Conservation (phyloP, 2,888 invertebrate genomes). For the Eilema caniola region DNA sequence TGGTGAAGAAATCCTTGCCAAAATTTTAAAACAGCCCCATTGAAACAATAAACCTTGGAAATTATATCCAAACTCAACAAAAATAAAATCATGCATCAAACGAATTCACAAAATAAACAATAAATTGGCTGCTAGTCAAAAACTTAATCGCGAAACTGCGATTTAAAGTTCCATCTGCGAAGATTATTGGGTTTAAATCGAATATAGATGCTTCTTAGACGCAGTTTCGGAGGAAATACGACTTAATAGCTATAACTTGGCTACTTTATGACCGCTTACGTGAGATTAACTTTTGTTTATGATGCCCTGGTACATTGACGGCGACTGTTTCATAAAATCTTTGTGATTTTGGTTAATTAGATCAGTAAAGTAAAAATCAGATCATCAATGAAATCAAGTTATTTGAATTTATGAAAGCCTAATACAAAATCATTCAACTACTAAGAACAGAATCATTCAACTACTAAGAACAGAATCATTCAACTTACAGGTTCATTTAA, state of each 20-base stretch:
- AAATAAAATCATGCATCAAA: conserved; percentile 45
- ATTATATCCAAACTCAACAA: conserved; percentile 37
- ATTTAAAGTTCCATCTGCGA: conserved; percentile 58
- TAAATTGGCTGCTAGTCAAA: conserved; percentile 62
- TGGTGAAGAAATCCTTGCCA: background rate
- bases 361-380: background rate
- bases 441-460: too few relatives aligned
- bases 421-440: too few relatives aligned
- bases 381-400: background rate
- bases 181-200: conserved; percentile 63
- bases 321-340: conserved; percentile 22
- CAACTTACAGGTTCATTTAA: too few relatives aligned
- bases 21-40: background rate
- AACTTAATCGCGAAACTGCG: conserved; percentile 59
- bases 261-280: conserved; percentile 51
- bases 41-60: conserved; percentile 1
- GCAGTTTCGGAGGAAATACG: conserved; percentile 53
- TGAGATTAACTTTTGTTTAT: conserved; percentile 53
- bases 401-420: too few relatives aligned
- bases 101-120: conserved; percentile 45
- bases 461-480: too few relatives aligned
- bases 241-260: conserved; percentile 56
- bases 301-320: conserved; percentile 41
- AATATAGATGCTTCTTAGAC: conserved; percentile 61
- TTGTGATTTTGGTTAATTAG: background rate